A percentile compares a stretch with the other conserved stretches of the same genome.
Conservation (phyloP, 1,140 invertebrate species). For the Drosophila littoralis region DNA sequence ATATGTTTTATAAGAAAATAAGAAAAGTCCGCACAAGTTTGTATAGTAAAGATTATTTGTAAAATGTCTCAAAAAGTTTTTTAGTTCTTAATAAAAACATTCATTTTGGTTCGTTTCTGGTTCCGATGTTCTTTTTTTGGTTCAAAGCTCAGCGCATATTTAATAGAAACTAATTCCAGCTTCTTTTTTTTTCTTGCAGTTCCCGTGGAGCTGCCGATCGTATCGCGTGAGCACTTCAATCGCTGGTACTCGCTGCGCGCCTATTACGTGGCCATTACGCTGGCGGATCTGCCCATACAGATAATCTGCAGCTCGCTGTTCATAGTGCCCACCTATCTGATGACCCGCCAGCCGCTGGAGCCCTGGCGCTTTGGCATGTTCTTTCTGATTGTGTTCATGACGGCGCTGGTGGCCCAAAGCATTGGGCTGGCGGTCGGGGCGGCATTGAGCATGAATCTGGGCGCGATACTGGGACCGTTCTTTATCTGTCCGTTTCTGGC, state of each 20-base stretch:
- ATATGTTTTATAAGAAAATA: no score
- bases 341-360: constrained; percentile 93
- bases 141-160: no score
- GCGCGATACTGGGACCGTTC: constrained; percentile 93
- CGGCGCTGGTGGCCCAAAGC: constrained; percentile 92
- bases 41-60: no score
- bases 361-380: constrained; percentile 89
- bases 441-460: constrained; percentile 90
- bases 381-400: constrained; percentile 89
- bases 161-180: background rate
- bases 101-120: no score
- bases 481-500: constrained; percentile 93
- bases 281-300: constrained; percentile 94
- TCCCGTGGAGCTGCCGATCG: constrained; percentile 93
- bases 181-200: constrained; percentile 86
- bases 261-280: constrained; percentile 94
- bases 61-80: no score
- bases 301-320: constrained; percentile 91
- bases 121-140: no score
- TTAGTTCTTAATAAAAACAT: no score
- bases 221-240: constrained; percentile 95
- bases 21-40: no score
- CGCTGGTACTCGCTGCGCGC: constrained; percentile 96
- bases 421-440: constrained; percentile 93
- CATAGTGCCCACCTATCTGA: constrained; percentile 91